Base-by-base conservation (phyloP, 1,140 invertebrate genomes). In the Pseudomyrmex sp. region DNA sequence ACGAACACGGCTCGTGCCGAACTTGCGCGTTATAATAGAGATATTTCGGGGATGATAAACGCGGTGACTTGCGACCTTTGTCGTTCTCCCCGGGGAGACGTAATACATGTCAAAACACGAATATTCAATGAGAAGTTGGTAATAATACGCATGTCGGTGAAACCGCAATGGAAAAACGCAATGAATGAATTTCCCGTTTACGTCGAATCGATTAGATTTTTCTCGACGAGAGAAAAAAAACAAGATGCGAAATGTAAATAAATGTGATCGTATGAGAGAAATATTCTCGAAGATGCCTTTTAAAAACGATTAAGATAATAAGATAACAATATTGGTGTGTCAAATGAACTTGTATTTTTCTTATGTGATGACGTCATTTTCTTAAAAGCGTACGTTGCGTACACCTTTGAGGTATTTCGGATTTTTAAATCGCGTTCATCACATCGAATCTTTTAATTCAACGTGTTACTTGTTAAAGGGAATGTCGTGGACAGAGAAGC, bases 401-500 rank as follows among this genome's bases (percentile, higher is more conserved):
- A 13, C 50, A 63, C 35, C 8, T 9, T 20, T 7, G 0, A 10
- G 26, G 0, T 1, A 10, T 13, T 1, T 35, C n/a, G 26, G 46
- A 35, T 63, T 63, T 76, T 10, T 26, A 23, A 63, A 2, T 35
- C 73, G 12, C 13, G 35, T 9, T n/a, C 18, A 61, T 54, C 35
- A 0, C 18, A 61, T 54, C 35, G 5, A 63, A 65, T 63, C 59
- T 54, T 65, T 35, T 23, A 52, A 48, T 63, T 12, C 26, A n/a
- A 44, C n/a, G 59, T 35, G 15, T 63, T 35, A 35, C 50, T 52
- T 48, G 73, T 76, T 63, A 76, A 76, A 76, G 46, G 59, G 58
- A 63, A 76, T 76, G 59, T 76, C 63, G 18, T 63, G 73, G n/a
- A 54, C 61, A 20, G 59, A 75, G 73, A 50, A 62, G 48, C 48